These are phyloP conservation scores for Ephestia elutella DNA, from an alignment of 1,140 invertebrate species.

Conservation along the genomic window DNA sequence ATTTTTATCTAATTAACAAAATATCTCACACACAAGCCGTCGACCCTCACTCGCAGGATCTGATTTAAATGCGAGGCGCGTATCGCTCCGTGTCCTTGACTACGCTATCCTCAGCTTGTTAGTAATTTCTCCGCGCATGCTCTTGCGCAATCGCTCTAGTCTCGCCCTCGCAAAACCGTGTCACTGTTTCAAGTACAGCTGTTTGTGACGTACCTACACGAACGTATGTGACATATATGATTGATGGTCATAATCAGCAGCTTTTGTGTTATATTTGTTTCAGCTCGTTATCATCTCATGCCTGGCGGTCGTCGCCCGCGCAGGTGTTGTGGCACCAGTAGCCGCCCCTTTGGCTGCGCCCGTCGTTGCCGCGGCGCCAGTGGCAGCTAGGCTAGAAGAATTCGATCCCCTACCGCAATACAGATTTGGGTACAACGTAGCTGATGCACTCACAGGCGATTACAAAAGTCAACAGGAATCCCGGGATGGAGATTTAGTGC, in stretches of 20 bases:
- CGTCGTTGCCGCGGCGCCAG: conserved; percentile 45
- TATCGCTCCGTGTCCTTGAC: conserved; percentile 49
- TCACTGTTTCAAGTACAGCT: conserved; percentile 65
- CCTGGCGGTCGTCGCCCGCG: conserved; percentile 44
- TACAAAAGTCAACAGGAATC: conserved; percentile 68
- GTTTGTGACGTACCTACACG: conserved; percentile 27
- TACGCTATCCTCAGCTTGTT: conserved; percentile 44
- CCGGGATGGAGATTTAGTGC: conserved; percentile 77
- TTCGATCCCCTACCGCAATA: conserved; percentile 79
- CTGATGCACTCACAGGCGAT: conserved; percentile 75
- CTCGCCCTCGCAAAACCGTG: conserved; percentile 55
- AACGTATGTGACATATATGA: conserved; percentile 2
- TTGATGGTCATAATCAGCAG: not conserved
- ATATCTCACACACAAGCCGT: too few relatives aligned
- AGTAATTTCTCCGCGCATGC: conserved; percentile 54
- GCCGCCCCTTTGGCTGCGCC: conserved; percentile 42
- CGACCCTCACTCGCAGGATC: conserved; percentile 10
- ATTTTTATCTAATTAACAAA: too few relatives aligned
- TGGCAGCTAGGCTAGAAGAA: conserved; percentile 58
- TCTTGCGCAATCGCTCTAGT: conserved; percentile 55
- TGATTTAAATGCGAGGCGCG: conserved; percentile 41
- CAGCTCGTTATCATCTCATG: conserved; percentile 55
- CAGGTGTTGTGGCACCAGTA: conserved; percentile 37
- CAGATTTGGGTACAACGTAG: conserved; percentile 80
- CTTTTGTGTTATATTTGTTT: conserved; percentile 8